These are phyloP conservation scores for Mesorhabditis sp. DNA, from an alignment of 2,888 invertebrate genomes.

Conservation along the genomic window DNA sequence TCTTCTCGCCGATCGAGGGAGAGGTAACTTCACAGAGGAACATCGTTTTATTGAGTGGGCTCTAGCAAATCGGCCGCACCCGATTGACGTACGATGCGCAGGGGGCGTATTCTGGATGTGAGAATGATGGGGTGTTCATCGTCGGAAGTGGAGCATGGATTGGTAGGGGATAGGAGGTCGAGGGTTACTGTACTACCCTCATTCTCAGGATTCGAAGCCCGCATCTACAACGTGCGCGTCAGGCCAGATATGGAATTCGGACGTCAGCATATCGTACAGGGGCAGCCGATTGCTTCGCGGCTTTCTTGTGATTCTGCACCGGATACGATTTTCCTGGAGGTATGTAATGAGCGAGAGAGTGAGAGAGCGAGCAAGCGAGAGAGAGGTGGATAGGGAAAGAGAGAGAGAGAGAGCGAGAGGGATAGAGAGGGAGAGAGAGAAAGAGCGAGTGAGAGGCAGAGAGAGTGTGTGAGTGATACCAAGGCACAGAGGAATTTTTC, in stretches of 20 bases:
- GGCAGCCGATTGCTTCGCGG: conserved; percentile 43
- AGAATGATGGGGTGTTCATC: conserved; percentile 57
- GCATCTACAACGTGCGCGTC: conserved; percentile 54
- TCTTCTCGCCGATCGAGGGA: conserved; percentile 50
- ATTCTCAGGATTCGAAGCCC: conserved; percentile 46
- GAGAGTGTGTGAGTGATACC: too few species aligned
- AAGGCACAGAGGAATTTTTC: too few species aligned
- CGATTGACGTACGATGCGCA: conserved; percentile 37
- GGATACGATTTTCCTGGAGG: conserved; percentile 51
- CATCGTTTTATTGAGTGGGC: neutral
- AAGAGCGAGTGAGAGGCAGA: too few species aligned
- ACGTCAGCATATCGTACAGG: conserved; percentile 15
- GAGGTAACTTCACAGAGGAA: conserved; percentile 17
- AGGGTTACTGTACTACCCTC: neutral
- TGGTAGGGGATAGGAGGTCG: conserved; percentile 20
- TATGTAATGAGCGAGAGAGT: conserved; percentile 29
- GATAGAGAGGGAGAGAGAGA: too few species aligned
- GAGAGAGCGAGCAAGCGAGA: too few species aligned
- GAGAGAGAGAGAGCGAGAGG: too few species aligned
- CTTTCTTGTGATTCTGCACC: conserved; percentile 43
- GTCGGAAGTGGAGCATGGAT: conserved; percentile 54
- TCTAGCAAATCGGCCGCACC: conserved; percentile 24
- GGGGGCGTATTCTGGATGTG: conserved; percentile 49
- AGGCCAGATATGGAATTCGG: conserved; percentile 48
- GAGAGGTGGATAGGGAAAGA: too few species aligned